These are phyloP conservation scores for Heliconius cydno DNA, from an alignment of 2,888 invertebrate species.

Conservation along the genomic window DNA sequence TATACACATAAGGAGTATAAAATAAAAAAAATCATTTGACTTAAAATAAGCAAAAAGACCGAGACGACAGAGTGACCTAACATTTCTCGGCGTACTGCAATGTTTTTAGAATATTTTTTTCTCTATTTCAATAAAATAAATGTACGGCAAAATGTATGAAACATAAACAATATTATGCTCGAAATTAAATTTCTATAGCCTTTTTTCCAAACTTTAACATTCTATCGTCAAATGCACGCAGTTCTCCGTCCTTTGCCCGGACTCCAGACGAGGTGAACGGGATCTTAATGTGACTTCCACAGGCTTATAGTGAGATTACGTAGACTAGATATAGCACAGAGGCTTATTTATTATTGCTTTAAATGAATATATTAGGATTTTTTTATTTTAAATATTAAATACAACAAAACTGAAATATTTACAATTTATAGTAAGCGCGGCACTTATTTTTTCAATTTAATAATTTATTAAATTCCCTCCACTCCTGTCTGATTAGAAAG, in stretches of 20 bases:
- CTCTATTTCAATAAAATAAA: neutral
- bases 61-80: too few species aligned
- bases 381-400: too few species aligned
- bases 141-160: neutral
- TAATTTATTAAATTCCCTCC: too few species aligned
- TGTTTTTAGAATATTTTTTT: neutral
- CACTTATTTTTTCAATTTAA: too few species aligned
- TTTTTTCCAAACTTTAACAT: neutral
- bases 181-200: neutral
- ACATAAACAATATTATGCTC: neutral
- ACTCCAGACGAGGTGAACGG: constrained; percentile 45
- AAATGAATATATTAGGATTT: too few species aligned
- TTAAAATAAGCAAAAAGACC: too few species aligned
- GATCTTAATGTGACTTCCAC: constrained; percentile 34
- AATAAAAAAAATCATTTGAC: too few species aligned
- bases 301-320: neutral
- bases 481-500: neutral
- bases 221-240: constrained; percentile 7
- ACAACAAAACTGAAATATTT: too few species aligned
- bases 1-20: too few species aligned
- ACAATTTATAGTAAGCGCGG: too few species aligned
- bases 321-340: neutral
- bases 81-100: too few species aligned
- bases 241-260: constrained; percentile 44
- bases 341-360: neutral